phyloP scores from a whole-genome alignment of 2,888 invertebrate genomes.

The Scotopteryx bipunctaria region DNA sequence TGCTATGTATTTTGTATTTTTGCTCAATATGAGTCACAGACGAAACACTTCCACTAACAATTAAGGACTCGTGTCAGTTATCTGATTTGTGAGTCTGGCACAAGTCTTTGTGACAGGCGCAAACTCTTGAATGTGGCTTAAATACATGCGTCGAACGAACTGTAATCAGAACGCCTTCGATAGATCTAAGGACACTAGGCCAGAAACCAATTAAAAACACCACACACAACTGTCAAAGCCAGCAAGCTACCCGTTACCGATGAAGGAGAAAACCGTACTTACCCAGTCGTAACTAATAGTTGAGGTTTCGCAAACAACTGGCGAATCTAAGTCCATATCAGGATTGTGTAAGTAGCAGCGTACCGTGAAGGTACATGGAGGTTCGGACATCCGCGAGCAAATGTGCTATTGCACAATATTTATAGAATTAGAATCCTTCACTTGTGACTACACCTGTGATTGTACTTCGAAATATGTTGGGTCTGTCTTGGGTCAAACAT shows the following conservation, averaged over 20 bases:
- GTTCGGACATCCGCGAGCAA: slow-evolving; percentile 43
- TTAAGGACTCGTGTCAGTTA: not conserved
- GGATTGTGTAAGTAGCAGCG: slow-evolving; percentile 62
- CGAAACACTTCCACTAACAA: not conserved
- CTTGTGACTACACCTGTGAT: not conserved
- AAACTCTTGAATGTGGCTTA: too few species aligned
- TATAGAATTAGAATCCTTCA: slow-evolving; percentile 20
- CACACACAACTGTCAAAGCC: slow-evolving; percentile 30
- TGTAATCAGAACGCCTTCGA: too few species aligned
- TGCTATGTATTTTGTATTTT: slow-evolving; percentile 11
- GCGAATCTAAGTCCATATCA: slow-evolving; percentile 56
- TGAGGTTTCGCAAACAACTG: slow-evolving; percentile 49
- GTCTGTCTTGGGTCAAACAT: too few species aligned
- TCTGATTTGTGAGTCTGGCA: too few species aligned
- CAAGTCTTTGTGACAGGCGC: not conserved
- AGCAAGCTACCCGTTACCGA: slow-evolving; percentile 31
- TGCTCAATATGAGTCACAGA: slow-evolving; percentile 3
- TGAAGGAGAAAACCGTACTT: slow-evolving; percentile 52
- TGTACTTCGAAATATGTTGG: not conserved
- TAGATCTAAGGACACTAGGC: too few species aligned
- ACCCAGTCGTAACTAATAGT: slow-evolving; percentile 50
- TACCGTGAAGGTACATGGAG: slow-evolving; percentile 67
- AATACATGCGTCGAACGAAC: not conserved
- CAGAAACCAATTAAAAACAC: slow-evolving; percentile 11
- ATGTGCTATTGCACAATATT: slow-evolving; percentile 33